These are phyloP conservation scores for Acanthisitta chloris DNA, from an alignment of 2,113 vertebrate species.

Conservation along the genomic window DNA sequence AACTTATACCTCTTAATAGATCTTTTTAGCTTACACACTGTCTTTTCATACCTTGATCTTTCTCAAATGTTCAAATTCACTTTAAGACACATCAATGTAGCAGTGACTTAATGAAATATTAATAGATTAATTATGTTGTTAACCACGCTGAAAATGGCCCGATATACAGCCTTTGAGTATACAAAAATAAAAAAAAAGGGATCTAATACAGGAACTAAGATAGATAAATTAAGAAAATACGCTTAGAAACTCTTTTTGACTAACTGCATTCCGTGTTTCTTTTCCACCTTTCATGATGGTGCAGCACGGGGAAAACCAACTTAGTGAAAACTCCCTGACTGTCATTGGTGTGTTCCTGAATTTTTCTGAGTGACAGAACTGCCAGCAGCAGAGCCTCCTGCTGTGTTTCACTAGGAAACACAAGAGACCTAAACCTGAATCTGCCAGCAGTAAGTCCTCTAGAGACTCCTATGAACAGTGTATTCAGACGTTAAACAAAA, in stretches of 20 bases:
- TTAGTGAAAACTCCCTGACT: background rate
- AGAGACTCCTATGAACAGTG: background rate
- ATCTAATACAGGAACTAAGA: background rate
- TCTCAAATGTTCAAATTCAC: background rate
- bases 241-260: background rate
- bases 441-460: background rate
- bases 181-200: background rate
- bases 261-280: background rate
- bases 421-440: background rate
- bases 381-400: background rate
- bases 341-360: background rate
- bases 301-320: background rate
- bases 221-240: background rate
- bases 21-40: background rate
- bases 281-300: background rate
- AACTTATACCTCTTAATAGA: background rate
- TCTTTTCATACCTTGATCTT: background rate
- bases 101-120: background rate
- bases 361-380: background rate
- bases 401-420: background rate
- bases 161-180: background rate
- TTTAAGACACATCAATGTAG: background rate
- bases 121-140: background rate
- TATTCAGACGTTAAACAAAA: background rate
- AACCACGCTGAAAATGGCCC: background rate